Evolutionary conservation across 2,888 invertebrate species (phyloP).

Genomic region (Bugulina stolonifera): DNA sequence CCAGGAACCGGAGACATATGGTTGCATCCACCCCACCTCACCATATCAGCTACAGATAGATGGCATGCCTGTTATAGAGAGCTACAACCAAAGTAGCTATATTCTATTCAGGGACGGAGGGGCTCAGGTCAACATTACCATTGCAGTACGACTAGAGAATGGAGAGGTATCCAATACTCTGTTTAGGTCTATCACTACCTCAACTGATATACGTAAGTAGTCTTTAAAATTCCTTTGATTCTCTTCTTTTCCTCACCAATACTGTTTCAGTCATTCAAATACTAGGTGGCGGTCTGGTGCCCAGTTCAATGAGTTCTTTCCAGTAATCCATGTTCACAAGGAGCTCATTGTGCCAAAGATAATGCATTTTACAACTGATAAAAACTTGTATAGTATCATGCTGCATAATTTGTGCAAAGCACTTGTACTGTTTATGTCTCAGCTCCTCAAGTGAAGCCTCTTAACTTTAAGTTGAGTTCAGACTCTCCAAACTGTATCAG

Average conservation of each 20-base stretch:
- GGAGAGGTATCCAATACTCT: neutral
- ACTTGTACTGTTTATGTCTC: too few relatives aligned
- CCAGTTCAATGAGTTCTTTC: too few relatives aligned
- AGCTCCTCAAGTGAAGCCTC: neutral
- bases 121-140: neutral
- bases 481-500: neutral
- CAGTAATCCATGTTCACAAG: too few relatives aligned
- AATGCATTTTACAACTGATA: too few relatives aligned
- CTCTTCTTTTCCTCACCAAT: neutral
- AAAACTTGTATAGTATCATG: too few relatives aligned
- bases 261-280: too few relatives aligned
- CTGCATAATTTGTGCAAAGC: too few relatives aligned
- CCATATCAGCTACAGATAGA: neutral
- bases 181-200: neutral
- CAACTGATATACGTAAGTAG: neutral
- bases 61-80: neutral
- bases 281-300: too few relatives aligned
- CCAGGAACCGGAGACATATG: neutral
- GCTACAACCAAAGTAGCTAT: neutral
- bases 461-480: neutral
- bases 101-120: neutral
- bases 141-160: neutral
- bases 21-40: neutral
- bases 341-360: too few relatives aligned
- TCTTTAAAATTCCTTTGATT: neutral